A percentile compares a stretch with the other conserved stretches of the same genome.
phyloP scores from a whole-genome alignment of 2,113 vertebrate species.

The Saguinus midas region DNA sequence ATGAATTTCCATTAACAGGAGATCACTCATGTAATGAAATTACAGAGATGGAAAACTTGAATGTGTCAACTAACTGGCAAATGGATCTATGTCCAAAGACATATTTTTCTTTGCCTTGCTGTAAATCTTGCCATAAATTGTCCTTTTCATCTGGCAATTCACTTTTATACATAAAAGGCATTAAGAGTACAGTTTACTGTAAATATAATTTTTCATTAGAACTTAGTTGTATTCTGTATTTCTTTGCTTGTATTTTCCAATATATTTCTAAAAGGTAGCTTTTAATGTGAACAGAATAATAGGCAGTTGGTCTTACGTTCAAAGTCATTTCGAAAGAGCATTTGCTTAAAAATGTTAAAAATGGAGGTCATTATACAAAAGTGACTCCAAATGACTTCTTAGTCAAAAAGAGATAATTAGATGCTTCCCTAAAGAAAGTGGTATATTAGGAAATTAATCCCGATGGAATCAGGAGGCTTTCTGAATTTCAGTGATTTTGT shows the following conservation, averaged over 20 bases:
- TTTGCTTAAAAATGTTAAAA: conserved; percentile 71
- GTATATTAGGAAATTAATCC: conserved; percentile 83
- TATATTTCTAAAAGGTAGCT: conserved; percentile 34
- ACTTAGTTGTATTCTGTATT: neutral
- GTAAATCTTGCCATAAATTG: neutral
- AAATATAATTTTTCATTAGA: neutral
- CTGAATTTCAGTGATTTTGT: conserved; percentile 79
- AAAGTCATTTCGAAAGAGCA: conserved; percentile 43
- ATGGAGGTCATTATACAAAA: conserved; percentile 77
- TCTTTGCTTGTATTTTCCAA: neutral
- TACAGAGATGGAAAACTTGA: neutral
- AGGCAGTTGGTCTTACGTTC: conserved; percentile 34
- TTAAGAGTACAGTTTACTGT: neutral
- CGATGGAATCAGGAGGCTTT: conserved; percentile 79
- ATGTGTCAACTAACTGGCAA: neutral
- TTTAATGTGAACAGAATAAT: conserved; percentile 47
- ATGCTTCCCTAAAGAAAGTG: conserved; percentile 78
- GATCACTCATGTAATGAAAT: neutral
- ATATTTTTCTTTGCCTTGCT: conserved; percentile 7
- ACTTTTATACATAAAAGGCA: neutral
- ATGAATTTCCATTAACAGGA: neutral
- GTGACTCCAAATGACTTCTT: conserved; percentile 76
- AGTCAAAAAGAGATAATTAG: conserved; percentile 80
- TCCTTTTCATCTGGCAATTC: neutral
- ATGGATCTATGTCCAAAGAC: neutral